phyloP scores from a whole-genome alignment of 2,113 vertebrate species.

The Zosterops japonicus region DNA sequence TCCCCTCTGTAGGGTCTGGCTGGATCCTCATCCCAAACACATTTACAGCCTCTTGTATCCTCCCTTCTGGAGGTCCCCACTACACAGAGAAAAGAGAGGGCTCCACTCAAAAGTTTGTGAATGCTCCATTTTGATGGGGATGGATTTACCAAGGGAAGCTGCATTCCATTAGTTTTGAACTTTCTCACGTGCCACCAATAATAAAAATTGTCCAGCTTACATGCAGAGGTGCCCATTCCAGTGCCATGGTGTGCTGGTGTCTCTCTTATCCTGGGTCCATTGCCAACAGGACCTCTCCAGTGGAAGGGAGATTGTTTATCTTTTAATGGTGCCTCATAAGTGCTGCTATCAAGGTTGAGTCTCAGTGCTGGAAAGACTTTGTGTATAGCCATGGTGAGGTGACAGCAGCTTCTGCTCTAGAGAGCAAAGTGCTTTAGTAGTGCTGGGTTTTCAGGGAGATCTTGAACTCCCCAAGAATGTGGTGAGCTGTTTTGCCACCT shows the following conservation, averaged over 20 bases:
- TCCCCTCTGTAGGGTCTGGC: not conserved
- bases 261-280: not conserved
- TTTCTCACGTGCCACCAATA: not conserved
- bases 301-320: too few species aligned
- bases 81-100: not conserved
- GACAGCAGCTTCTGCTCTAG: not conserved
- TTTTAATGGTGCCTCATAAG: too few species aligned
- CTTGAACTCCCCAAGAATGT: not conserved
- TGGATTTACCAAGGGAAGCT: not conserved
- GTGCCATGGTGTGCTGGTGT: fast-evolving
- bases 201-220: not conserved
- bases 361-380: not conserved
- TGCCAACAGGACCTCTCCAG: not conserved
- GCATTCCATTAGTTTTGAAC: not conserved
- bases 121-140: too few species aligned
- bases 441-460: not conserved
- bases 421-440: not conserved
- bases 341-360: not conserved
- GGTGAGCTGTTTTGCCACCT: not conserved
- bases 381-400: not conserved
- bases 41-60: not conserved
- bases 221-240: not conserved
- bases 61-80: not conserved
- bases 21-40: not conserved
- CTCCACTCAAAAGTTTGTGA: not conserved